Evolutionary conservation across 2,888 invertebrate species (phyloP), one percentile per base, ranked within the genome.

Genomic region (Patella pellucida): DNA sequence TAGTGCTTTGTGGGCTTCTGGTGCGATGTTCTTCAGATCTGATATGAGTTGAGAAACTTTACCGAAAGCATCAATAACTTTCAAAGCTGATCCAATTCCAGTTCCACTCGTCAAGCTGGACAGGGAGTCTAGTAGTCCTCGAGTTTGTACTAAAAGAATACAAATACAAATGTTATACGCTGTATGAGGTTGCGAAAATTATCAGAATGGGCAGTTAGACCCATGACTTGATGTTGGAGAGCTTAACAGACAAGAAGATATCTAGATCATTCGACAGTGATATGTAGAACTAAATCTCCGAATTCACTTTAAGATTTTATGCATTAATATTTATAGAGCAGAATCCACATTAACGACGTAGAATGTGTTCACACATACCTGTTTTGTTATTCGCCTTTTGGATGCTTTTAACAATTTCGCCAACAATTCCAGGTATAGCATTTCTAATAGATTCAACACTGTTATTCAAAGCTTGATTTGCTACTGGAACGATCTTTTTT

Each of bases 21-120:
- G 62, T 23, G 62, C 62, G 62, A 62, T 62, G 23, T 62, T 62
- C 62, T 62, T 62, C 62, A 62, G 23, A 19, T 62, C 62, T 3
- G 19, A 23, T 19, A 62, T 62, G 19, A 62, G 23, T 19, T 19
- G 11, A 23, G 62, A 62, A 23, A 62, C 62, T 62, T 62, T 62
- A 62, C 19, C 19, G 23, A 62, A 62, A 23, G 62, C 62, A 19
- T 62, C 62, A 23, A 62, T 23, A 62, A 62, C 62, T 62, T 62
- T 62, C 62, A 62, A 12, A 2, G 62, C 62, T 62, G 62, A 62
- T 62, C 62, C 62, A 23, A 62, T 23, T 62, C 23, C 23, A 62
- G 62, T 62, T 23, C 62, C 62, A 62, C 23, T 23, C 14, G 62
- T 62, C 14, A 62, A 62, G 23, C 62, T 15, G 19, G 62, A 23